These are phyloP conservation scores for Blastomussa wellsi DNA, from an alignment of 92 coral and sea anemone species.

Conservation along the genomic window DNA sequence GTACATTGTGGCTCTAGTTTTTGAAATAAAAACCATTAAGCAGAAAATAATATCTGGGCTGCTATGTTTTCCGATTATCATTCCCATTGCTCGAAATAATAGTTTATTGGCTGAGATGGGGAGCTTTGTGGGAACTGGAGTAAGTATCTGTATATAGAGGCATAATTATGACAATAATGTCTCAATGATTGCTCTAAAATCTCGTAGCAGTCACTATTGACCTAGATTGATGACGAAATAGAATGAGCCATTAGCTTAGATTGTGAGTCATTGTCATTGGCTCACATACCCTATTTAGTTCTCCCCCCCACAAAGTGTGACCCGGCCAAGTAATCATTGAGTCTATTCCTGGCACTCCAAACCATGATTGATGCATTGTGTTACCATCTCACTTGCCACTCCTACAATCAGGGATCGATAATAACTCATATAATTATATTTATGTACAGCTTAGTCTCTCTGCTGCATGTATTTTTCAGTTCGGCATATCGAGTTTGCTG, in stretches of 20 bases:
- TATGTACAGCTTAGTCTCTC: too few species aligned
- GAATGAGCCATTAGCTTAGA: not conserved
- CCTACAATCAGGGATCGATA: constrained; percentile 20
- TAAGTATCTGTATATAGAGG: too few species aligned
- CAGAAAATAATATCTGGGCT: too few species aligned
- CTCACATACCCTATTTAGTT: constrained; percentile 14
- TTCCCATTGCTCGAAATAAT: too few species aligned
- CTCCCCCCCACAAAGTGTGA: constrained; percentile 13
- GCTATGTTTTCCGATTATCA: too few species aligned
- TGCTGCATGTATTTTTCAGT: too few species aligned
- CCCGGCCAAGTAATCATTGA: not conserved
- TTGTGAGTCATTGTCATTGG: not conserved
- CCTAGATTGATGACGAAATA: not conserved
- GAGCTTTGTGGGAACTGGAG: too few species aligned
- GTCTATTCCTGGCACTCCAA: not conserved
- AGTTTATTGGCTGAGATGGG: too few species aligned
- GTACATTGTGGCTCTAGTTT: too few species aligned
- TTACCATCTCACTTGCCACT: constrained; percentile 1
- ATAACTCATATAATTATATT: not conserved
- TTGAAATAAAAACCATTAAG: too few species aligned
- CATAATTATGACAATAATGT: too few species aligned
- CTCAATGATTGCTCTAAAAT: constrained; percentile 40
- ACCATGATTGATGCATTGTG: constrained; percentile 25
- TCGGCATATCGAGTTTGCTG: too few species aligned
- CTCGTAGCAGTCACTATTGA: constrained; percentile 30